phyloP scores from a whole-genome alignment of 2,113 vertebrate species.

The Megalops atlanticus region DNA sequence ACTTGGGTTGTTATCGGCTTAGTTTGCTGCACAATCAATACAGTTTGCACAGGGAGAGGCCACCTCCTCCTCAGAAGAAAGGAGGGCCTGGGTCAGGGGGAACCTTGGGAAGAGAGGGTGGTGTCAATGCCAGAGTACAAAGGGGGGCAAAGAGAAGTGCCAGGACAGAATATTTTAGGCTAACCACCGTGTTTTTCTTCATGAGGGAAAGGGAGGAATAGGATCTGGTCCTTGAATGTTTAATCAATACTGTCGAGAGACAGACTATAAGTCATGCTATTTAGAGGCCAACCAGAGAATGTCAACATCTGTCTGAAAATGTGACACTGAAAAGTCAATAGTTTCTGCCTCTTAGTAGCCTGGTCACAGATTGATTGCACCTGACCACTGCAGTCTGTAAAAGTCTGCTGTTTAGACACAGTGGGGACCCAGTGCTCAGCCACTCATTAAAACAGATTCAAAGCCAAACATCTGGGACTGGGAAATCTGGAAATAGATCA shows the following conservation, averaged over 20 bases:
- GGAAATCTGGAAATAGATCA: slow-evolving; percentile 52
- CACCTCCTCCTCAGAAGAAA: background rate
- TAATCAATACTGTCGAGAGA: slow-evolving; percentile 63
- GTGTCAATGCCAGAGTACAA: too few relatives aligned
- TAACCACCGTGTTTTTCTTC: background rate
- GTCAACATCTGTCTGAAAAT: slow-evolving; percentile 53
- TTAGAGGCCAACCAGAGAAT: slow-evolving; percentile 53
- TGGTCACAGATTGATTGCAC: slow-evolving; percentile 55
- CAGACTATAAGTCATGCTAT: slow-evolving; percentile 49
- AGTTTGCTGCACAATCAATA: slow-evolving; percentile 21
- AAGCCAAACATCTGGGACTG: slow-evolving; percentile 48
- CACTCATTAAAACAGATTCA: slow-evolving; percentile 48
- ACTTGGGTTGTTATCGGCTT: slow-evolving; percentile 25
- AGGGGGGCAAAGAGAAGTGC: too few relatives aligned
- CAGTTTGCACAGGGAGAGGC: slow-evolving; percentile 2
- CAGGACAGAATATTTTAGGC: too few relatives aligned
- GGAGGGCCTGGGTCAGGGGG: background rate
- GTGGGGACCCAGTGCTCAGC: slow-evolving; percentile 26
- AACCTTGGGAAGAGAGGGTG: background rate
- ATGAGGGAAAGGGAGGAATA: background rate
- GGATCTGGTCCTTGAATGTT: slow-evolving; percentile 59
- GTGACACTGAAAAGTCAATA: slow-evolving; percentile 59
- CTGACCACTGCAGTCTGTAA: slow-evolving; percentile 37
- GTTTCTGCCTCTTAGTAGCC: slow-evolving; percentile 42
- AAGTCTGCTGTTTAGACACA: slow-evolving; percentile 39